Percentiles rank a stretch among this genome's conserved stretches.
Conservation (phyloP, 1,140 invertebrate species). For the Trialeurodes vaporariorum region DNA sequence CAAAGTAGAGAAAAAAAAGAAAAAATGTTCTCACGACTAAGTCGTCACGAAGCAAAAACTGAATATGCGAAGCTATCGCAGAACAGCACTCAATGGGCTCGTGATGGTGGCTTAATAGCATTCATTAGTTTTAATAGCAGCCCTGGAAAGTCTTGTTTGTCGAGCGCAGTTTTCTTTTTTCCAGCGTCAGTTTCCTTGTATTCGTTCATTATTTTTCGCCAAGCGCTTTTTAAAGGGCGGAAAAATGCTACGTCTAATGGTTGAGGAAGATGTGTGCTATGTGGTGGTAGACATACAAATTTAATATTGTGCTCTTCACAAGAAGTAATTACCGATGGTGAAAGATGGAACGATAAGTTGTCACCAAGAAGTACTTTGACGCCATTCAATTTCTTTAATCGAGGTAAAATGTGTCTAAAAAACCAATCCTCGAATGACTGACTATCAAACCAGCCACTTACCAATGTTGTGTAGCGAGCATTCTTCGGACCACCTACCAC, state of each 20-base stretch:
- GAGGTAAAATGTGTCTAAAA: constrained; percentile 23
- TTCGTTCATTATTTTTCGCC: constrained; percentile 31
- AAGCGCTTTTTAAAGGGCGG: constrained; percentile 30
- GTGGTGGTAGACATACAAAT: constrained; percentile 34
- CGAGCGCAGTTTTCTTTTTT: too few relatives aligned
- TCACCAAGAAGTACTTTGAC: constrained; percentile 32
- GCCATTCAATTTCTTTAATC: constrained; percentile 18
- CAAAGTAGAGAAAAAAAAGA: too few relatives aligned
- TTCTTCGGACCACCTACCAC: constrained; percentile 27
- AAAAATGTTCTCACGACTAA: too few relatives aligned
- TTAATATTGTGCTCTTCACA: constrained; percentile 31
- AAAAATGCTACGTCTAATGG: constrained; percentile 36
- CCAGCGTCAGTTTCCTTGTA: constrained; percentile 22
- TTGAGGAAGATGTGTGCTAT: constrained; percentile 35
- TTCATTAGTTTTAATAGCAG: too few relatives aligned
- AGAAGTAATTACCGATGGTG: constrained; percentile 24
- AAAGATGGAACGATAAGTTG: constrained; percentile 34
- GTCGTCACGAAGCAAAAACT: too few relatives aligned
- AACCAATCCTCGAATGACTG: constrained; percentile 33
- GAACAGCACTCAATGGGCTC: too few relatives aligned
- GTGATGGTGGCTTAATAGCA: too few relatives aligned
- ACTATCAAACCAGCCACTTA: constrained; percentile 19
- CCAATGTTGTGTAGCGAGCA: constrained; percentile 21
- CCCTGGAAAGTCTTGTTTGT: too few relatives aligned
- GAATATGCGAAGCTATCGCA: too few relatives aligned